Conservation (phyloP, 2,113 vertebrate genomes). For the Abramis brama region DNA sequence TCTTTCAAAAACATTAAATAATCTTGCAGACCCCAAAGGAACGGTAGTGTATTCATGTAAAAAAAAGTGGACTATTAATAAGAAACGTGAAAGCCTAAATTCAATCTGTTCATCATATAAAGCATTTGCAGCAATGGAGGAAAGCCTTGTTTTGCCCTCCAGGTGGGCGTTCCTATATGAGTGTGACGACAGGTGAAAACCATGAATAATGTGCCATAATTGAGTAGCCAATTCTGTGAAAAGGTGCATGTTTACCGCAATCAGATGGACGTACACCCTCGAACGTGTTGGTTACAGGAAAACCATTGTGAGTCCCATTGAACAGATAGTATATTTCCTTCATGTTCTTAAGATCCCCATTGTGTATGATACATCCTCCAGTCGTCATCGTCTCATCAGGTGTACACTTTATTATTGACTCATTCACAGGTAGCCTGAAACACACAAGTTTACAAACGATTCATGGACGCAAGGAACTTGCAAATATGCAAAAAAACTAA, state of each 20-base stretch:
- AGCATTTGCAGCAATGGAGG: too few relatives aligned
- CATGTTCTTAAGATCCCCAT: accelerated
- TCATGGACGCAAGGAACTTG: background rate
- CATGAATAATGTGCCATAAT: too few relatives aligned
- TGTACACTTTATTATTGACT: background rate
- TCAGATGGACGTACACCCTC: accelerated
- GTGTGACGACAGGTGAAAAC: too few relatives aligned
- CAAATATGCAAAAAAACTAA: background rate
- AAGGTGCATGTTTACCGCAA: background rate
- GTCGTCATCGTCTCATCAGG: background rate
- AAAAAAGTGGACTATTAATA: too few relatives aligned
- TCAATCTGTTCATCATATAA: too few relatives aligned
- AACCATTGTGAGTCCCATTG: conserved; percentile 52
- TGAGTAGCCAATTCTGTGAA: background rate
- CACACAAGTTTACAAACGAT: background rate
- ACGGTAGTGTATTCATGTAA: too few relatives aligned
- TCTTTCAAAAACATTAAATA: too few relatives aligned
- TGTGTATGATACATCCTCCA: conserved; percentile 53
- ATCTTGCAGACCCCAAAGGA: too few relatives aligned
- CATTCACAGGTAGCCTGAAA: background rate
- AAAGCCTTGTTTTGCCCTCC: too few relatives aligned
- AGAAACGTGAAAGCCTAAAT: too few relatives aligned
- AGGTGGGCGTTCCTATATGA: too few relatives aligned
- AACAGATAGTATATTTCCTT: conserved; percentile 44
- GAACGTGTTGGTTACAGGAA: conserved; percentile 49